Conservation (phyloP, 2,113 vertebrate species). For the Aleadryas rufinucha region DNA sequence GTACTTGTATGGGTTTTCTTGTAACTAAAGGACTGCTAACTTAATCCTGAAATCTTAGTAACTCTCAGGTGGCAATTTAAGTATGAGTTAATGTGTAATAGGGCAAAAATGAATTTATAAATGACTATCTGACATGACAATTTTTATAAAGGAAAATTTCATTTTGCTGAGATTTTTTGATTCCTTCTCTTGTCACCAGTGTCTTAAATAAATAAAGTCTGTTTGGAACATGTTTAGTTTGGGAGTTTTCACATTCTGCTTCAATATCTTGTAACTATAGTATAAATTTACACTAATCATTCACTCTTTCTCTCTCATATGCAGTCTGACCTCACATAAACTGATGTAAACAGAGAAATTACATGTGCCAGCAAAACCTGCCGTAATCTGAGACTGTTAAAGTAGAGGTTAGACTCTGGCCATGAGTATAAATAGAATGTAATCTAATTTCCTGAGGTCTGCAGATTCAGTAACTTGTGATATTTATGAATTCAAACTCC, state of each 20-base stretch:
- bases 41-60: neutral
- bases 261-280: neutral
- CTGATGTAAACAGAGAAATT: conserved; percentile 9
- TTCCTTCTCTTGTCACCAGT: neutral
- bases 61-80: neutral
- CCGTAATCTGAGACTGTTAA: neutral
- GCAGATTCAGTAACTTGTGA: conserved; percentile 4
- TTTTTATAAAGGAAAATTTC: neutral
- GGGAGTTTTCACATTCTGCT: neutral
- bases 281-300: neutral
- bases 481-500: conserved; percentile 11
- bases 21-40: neutral
- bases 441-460: neutral
- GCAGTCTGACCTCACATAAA: neutral
- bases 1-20: neutral
- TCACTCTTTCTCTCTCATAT: neutral
- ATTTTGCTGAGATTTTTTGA: neutral
- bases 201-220: neutral
- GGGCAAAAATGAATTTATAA: neutral
- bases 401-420: neutral
- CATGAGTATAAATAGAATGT: conserved; percentile 3
- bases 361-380: neutral
- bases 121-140: neutral
- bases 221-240: neutral
- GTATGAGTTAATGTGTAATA: neutral